A percentile compares a stretch with the other conserved stretches of the same genome.
These are phyloP conservation scores for Patella vulgata DNA, from an alignment of 1,140 invertebrate species.

Conservation along the genomic window DNA sequence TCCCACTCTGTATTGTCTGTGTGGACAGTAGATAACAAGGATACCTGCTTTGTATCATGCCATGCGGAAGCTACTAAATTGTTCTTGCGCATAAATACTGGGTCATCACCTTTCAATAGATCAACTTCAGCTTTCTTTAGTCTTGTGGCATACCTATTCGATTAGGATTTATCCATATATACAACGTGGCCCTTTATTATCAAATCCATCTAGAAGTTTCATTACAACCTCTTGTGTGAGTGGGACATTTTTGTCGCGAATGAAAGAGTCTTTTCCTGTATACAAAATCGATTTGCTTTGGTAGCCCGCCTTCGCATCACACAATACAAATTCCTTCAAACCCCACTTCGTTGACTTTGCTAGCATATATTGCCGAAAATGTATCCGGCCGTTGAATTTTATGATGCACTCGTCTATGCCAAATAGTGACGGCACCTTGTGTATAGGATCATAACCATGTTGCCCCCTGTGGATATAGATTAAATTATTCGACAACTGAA, in stretches of 20 bases:
- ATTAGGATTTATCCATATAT: constrained; percentile 19
- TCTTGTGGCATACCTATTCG: constrained; percentile 8
- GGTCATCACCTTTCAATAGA: constrained; percentile 1
- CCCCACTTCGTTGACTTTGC: constrained; percentile 67
- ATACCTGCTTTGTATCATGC: constrained; percentile 13
- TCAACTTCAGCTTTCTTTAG: neutral
- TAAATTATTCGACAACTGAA: constrained; percentile 18
- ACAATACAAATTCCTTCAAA: constrained; percentile 60
- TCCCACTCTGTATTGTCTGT: too few species aligned
- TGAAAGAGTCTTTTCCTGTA: too few species aligned
- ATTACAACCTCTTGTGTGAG: too few species aligned
- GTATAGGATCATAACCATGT: constrained; percentile 27
- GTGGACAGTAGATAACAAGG: constrained; percentile 12
- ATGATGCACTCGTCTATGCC: constrained; percentile 66
- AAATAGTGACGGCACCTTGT: constrained; percentile 35
- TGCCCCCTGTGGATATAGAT: constrained; percentile 8
- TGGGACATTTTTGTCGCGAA: too few species aligned
- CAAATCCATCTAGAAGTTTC: neutral
- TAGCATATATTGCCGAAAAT: constrained; percentile 65
- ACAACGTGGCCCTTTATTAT: constrained; percentile 5
- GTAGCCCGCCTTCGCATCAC: too few species aligned
- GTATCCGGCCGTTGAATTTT: constrained; percentile 63
- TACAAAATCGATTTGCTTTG: too few species aligned
- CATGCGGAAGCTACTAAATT: constrained; percentile 8
- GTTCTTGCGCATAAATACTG: constrained; percentile 2